Percentiles rank a stretch among this genome's conserved stretches.
Evolutionary conservation across 2,888 invertebrate genomes (phyloP).

Genomic region (Chrysomela aeneicollis): DNA sequence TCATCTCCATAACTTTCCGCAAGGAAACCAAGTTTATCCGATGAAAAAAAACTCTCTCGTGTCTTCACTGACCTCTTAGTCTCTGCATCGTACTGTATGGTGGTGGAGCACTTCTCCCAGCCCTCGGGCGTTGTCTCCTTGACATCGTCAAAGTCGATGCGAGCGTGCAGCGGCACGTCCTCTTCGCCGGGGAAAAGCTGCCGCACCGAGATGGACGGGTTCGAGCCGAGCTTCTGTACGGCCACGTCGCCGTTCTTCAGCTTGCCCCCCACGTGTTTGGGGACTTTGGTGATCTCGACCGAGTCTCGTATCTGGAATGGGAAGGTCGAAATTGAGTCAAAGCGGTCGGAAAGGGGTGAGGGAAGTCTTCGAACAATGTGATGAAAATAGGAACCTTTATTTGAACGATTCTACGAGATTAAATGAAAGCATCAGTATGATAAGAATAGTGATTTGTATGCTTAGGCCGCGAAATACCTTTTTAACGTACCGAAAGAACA

Average conservation of each 20-base stretch:
- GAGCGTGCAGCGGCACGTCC: slow-evolving; percentile 79
- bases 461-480: too few relatives aligned
- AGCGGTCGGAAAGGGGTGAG: too few relatives aligned
- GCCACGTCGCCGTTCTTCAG: slow-evolving; percentile 64
- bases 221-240: slow-evolving; percentile 74
- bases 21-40: too few relatives aligned
- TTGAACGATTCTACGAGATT: too few relatives aligned
- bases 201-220: slow-evolving; percentile 83
- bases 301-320: slow-evolving; percentile 36
- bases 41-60: too few relatives aligned
- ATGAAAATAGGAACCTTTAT: too few relatives aligned
- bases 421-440: too few relatives aligned
- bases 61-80: slow-evolving; percentile 65
- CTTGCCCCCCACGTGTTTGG: slow-evolving; percentile 55
- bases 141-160: slow-evolving; percentile 76
- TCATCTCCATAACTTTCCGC: too few relatives aligned
- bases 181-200: slow-evolving; percentile 85
- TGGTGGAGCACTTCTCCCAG: slow-evolving; percentile 82
- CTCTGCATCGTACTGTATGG: slow-evolving; percentile 83
- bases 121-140: slow-evolving; percentile 81
- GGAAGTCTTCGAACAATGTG: too few relatives aligned
- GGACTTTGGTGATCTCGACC: slow-evolving; percentile 42
- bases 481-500: too few relatives aligned
- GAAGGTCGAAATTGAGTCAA: not conserved
- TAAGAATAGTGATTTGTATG: too few relatives aligned